Percentiles rank a stretch among this genome's conserved stretches.
phyloP scores from a whole-genome alignment of 1,140 invertebrate species.

The Bombus difficillimus region DNA sequence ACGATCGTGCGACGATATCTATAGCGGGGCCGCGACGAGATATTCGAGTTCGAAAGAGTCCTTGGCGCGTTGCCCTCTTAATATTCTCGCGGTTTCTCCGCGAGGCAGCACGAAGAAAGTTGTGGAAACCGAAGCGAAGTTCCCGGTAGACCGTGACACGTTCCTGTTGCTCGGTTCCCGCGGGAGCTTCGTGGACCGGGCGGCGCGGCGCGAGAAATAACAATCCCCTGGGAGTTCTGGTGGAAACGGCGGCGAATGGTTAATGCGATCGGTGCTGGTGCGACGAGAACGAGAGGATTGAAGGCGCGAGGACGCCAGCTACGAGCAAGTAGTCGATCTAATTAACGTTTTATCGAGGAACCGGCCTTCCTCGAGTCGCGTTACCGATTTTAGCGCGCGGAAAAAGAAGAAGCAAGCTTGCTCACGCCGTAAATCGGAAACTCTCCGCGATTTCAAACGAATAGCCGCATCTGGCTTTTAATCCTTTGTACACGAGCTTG shows the following conservation, averaged over 20 bases:
- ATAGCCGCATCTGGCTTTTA: no score
- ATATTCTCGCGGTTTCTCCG: background rate
- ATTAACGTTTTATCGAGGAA: background rate
- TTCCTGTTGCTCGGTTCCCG: slow-evolving; percentile 22
- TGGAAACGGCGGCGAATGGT: background rate
- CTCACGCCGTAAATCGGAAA: no score
- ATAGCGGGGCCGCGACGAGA: background rate
- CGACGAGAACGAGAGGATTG: background rate
- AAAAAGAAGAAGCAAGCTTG: no score
- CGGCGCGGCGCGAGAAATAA: slow-evolving; percentile 16
- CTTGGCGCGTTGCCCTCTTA: background rate
- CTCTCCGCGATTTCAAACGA: no score
- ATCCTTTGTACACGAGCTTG: no score
- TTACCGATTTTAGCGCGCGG: background rate
- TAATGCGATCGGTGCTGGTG: background rate
- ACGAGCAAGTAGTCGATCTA: background rate
- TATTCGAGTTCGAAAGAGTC: background rate
- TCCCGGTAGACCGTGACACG: background rate
- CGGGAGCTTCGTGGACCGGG: background rate
- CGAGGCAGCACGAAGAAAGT: slow-evolving; percentile 7
- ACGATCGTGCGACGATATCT: no score
- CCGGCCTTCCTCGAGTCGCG: background rate
- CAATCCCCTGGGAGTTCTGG: slow-evolving; percentile 8
- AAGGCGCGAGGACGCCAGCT: background rate
- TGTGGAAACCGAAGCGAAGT: background rate